Conservation (phyloP, 2,888 invertebrate species). For the Ryuthela nishihirai region DNA sequence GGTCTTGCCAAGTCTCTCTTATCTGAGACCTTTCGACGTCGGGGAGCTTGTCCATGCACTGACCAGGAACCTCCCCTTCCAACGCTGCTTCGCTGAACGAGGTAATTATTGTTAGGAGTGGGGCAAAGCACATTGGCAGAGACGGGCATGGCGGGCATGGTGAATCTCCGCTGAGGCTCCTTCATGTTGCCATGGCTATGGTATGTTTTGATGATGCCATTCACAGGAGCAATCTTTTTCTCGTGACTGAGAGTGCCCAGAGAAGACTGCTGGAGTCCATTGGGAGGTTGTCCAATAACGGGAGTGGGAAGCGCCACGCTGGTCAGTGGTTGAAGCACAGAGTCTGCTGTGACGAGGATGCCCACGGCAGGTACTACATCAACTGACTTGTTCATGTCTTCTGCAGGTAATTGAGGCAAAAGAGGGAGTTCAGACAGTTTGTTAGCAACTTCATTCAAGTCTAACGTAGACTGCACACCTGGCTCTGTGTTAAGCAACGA, state of each 20-base stretch:
- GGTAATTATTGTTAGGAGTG: conserved; percentile 52
- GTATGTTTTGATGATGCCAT: conserved; percentile 5
- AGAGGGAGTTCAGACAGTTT: conserved; percentile 64
- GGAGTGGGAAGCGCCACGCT: background rate
- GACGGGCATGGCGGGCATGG: conserved; percentile 45
- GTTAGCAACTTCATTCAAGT: conserved; percentile 68
- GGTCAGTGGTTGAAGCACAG: background rate
- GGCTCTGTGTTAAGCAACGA: conserved; percentile 87
- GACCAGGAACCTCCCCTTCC: conserved; percentile 14
- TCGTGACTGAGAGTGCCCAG: no score
- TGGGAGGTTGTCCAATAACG: no score
- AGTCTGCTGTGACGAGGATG: no score
- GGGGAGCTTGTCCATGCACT: conserved; percentile 3
- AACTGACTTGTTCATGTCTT: conserved; percentile 61
- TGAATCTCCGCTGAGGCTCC: conserved; percentile 52
- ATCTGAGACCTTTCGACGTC: conserved; percentile 12
- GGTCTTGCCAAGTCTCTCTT: conserved; percentile 72
- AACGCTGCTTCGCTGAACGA: conserved; percentile 50
- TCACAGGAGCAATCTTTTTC: no score
- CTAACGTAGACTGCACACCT: conserved; percentile 86
- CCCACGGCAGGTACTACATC: background rate
- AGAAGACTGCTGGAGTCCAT: no score
- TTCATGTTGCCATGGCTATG: conserved; percentile 25
- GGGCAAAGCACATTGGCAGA: conserved; percentile 9
- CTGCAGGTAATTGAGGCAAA: conserved; percentile 81